A percentile compares a stretch with the other conserved stretches of the same genome.
These are phyloP conservation scores for Enteromius anoplus DNA, from an alignment of 2,797 vertebrate genomes.

Conservation along the genomic window DNA sequence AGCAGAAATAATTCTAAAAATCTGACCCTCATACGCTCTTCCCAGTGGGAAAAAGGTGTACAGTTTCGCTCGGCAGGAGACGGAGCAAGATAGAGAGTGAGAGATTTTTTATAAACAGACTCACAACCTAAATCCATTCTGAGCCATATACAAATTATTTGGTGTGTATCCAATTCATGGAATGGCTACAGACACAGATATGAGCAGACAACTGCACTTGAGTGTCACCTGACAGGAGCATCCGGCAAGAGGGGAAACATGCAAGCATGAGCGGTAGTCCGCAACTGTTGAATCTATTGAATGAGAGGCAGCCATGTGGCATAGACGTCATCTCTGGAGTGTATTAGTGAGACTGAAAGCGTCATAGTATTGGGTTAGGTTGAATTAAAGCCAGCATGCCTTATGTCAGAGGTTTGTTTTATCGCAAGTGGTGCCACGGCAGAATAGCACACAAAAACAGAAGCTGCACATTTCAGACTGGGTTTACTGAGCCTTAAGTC, in stretches of 20 bases:
- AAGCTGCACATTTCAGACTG: background rate
- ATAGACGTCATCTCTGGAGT: slow-evolving; percentile 29
- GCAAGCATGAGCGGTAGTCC: slow-evolving; percentile 40
- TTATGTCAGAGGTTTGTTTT: slow-evolving; percentile 50
- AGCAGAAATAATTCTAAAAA: slow-evolving; percentile 23
- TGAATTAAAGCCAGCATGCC: slow-evolving; percentile 54
- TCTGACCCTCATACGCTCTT: slow-evolving; percentile 17
- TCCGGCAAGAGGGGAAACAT: slow-evolving; percentile 36
- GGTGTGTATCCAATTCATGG: slow-evolving; percentile 11
- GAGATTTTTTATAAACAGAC: slow-evolving; percentile 29
- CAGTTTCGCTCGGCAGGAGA: slow-evolving; percentile 10
- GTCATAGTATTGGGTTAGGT: slow-evolving; percentile 26
- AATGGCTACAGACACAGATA: slow-evolving; percentile 30
- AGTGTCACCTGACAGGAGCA: slow-evolving; percentile 40
- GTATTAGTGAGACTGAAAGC: slow-evolving; percentile 27
- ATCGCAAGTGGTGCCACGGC: slow-evolving; percentile 21
- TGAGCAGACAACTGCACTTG: slow-evolving; percentile 22
- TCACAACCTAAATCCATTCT: slow-evolving; percentile 24
- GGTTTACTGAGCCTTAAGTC: background rate
- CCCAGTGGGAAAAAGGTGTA: slow-evolving; percentile 19
- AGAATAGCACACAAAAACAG: background rate
- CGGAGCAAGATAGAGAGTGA: background rate
- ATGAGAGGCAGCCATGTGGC: slow-evolving; percentile 15
- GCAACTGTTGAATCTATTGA: slow-evolving; percentile 26
- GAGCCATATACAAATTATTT: slow-evolving; percentile 3